Evolutionary conservation across 2,113 vertebrate species (phyloP).

Genomic region (Corynorhinus townsendii): DNA sequence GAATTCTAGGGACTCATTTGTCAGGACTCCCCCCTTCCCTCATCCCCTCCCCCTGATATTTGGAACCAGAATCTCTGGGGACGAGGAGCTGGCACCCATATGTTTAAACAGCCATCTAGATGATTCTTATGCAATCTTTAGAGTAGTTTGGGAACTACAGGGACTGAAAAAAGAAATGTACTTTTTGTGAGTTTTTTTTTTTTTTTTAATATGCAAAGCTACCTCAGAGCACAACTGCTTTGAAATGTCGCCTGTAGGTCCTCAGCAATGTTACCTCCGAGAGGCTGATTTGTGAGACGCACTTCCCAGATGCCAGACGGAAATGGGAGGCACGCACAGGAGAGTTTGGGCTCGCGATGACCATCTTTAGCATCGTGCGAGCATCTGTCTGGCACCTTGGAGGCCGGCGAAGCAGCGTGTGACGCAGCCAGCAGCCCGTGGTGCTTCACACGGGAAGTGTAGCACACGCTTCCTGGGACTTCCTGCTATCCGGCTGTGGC

Average conservation of each 20-base stretch:
- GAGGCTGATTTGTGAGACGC: not conserved
- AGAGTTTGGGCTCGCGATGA: not conserved
- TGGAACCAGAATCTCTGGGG: not conserved
- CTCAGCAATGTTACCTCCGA: not conserved
- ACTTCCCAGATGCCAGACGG: not conserved
- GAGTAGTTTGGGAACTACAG: not conserved
- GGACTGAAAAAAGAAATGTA: not conserved
- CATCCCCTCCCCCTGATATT: fast-evolving
- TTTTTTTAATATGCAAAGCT: not conserved
- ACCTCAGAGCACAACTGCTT: not conserved
- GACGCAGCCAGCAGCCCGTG: not conserved
- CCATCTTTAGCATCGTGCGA: not conserved
- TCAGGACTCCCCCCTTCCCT: too few relatives aligned
- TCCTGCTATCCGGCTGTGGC: not conserved
- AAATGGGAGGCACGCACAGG: not conserved
- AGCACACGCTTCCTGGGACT: not conserved
- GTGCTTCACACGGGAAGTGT: not conserved
- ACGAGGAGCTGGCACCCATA: not conserved
- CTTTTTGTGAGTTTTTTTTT: not conserved
- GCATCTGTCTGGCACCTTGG: not conserved
- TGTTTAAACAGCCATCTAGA: not conserved
- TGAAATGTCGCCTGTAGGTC: not conserved
- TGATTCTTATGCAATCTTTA: not conserved
- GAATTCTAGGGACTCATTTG: not conserved
- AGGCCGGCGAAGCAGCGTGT: not conserved